Percentiles rank a stretch among this genome's conserved stretches.
These are phyloP conservation scores for Hyles lineata DNA, from an alignment of 2,888 invertebrate species.

Conservation along the genomic window DNA sequence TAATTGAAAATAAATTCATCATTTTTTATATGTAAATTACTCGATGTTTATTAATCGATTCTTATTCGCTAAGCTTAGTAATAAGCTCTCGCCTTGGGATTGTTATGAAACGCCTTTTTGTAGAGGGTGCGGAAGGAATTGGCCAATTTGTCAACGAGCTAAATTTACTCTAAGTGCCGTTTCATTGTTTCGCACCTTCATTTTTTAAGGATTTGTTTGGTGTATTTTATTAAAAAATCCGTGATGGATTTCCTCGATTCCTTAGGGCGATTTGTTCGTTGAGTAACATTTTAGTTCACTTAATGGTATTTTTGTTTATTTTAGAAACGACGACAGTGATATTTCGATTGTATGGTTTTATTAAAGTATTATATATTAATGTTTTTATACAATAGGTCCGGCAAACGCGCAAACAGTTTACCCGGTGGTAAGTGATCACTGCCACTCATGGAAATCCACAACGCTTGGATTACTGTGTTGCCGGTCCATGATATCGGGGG, in stretches of 20 bases:
- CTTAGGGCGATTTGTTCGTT: neutral
- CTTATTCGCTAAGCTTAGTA: neutral
- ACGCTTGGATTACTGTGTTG: too few species aligned
- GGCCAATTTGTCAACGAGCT: constrained; percentile 77
- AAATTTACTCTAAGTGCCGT: constrained; percentile 69
- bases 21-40: neutral
- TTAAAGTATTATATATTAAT: neutral
- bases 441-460: too few species aligned
- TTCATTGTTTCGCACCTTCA: constrained; percentile 70
- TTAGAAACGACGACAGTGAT: neutral
- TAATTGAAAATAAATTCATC: neutral
- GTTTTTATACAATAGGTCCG: too few species aligned
- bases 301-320: neutral
- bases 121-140: constrained; percentile 67
- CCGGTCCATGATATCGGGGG: too few species aligned
- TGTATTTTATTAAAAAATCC: constrained; percentile 27
- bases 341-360: neutral
- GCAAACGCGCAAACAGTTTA: too few species aligned
- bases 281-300: neutral
- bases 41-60: constrained; percentile 3
- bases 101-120: constrained; percentile 73
- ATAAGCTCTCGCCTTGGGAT: constrained; percentile 39
- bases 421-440: too few species aligned
- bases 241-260: constrained; percentile 1
- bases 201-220: constrained; percentile 47